Conservation (phyloP, 2,113 vertebrate genomes). For the Mionectes macconnelli region DNA sequence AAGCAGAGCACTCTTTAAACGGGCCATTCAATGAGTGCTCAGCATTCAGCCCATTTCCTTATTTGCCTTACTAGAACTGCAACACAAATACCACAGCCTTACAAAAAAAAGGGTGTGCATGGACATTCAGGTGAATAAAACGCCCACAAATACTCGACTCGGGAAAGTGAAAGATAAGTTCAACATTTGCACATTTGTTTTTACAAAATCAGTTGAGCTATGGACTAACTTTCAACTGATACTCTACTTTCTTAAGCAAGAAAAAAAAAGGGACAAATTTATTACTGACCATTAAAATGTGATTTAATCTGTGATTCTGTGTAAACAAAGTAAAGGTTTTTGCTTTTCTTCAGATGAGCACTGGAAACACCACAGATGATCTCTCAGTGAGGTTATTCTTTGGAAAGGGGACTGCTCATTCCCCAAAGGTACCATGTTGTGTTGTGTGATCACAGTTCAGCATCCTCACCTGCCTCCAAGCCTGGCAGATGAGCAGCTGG, state of each 20-base stretch:
- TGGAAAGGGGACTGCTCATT: not conserved
- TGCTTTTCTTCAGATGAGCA: not conserved
- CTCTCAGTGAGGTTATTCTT: not conserved
- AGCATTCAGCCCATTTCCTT: not conserved
- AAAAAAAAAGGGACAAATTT: not conserved
- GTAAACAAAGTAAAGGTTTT: not conserved
- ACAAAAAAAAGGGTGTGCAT: not conserved
- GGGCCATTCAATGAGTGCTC: not conserved
- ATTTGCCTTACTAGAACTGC: not conserved
- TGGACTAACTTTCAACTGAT: not conserved
- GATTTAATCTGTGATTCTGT: not conserved
- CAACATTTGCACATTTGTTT: not conserved
- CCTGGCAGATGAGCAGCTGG: not conserved
- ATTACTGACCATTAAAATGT: not conserved
- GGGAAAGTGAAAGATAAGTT: not conserved
- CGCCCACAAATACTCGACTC: not conserved
- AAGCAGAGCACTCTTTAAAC: not conserved
- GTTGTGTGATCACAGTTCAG: not conserved
- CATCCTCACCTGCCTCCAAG: not conserved
- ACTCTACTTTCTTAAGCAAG: not conserved
- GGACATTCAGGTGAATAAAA: not conserved
- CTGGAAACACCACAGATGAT: not conserved
- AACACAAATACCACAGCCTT: not conserved
- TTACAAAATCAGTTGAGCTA: not conserved
- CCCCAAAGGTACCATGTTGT: not conserved